These are phyloP conservation scores for Charanyca ferruginea DNA, from an alignment of 2,888 invertebrate species.

Conservation along the genomic window DNA sequence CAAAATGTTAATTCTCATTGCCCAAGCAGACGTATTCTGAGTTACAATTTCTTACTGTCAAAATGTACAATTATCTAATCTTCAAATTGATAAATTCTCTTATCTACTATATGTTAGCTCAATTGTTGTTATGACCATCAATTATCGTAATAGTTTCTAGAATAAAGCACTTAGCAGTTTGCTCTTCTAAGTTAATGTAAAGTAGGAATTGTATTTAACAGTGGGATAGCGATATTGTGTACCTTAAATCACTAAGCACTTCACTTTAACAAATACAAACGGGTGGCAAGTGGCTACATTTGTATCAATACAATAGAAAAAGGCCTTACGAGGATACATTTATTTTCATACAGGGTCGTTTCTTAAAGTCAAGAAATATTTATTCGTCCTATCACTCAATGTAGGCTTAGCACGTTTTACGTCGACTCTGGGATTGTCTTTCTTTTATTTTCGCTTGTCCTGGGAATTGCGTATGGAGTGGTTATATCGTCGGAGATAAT, in stretches of 20 bases:
- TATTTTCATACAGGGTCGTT: constrained; percentile 33
- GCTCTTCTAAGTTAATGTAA: not conserved
- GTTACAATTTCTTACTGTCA: not conserved
- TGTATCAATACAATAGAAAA: constrained; percentile 48
- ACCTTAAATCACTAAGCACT: not conserved
- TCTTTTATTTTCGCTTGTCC: constrained; percentile 36
- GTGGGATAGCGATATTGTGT: not conserved
- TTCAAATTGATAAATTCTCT: too few relatives aligned
- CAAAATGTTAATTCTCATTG: not conserved
- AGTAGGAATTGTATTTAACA: not conserved
- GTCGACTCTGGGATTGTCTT: constrained; percentile 35
- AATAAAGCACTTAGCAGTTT: not conserved
- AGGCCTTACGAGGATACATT: constrained; percentile 35
- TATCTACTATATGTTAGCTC: not conserved
- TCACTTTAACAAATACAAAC: constrained; percentile 33
- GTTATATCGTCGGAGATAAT: constrained; percentile 33
- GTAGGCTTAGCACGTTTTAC: constrained; percentile 41
- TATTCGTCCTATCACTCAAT: constrained; percentile 62
- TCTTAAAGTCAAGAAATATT: constrained; percentile 54
- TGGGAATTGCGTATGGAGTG: constrained; percentile 40
- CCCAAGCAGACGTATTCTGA: not conserved
- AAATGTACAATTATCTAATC: too few relatives aligned
- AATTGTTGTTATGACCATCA: not conserved
- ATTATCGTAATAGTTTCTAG: not conserved
- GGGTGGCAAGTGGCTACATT: constrained; percentile 39